These are phyloP conservation scores for Amblyjoppa fuscipennis DNA, from an alignment of 2,888 invertebrate species.

Conservation along the genomic window DNA sequence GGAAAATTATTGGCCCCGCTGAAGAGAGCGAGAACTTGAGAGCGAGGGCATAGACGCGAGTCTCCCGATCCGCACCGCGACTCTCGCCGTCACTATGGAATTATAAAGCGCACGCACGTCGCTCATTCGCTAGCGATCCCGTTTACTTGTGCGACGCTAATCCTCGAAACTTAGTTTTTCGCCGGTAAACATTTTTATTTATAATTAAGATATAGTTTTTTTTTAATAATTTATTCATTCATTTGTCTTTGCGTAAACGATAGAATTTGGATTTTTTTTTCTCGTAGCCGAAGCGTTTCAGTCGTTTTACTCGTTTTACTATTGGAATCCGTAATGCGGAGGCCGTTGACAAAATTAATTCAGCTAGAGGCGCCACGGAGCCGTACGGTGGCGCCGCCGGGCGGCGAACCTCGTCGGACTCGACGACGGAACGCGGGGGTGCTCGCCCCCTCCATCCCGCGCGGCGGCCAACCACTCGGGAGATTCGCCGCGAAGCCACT, in stretches of 20 bases:
- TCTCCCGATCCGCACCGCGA: background rate
- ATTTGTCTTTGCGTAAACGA: background rate
- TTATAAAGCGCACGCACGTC: background rate
- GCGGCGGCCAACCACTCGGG: conserved; percentile 66
- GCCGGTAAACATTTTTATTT: background rate
- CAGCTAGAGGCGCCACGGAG: conserved; percentile 67
- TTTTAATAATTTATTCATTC: background rate
- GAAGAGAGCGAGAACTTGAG: background rate
- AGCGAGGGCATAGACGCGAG: background rate
- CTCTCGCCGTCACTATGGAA: background rate
- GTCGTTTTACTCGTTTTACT: background rate
- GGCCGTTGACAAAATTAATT: conserved; percentile 62
- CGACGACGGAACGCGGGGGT: conserved; percentile 79
- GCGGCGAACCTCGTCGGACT: conserved; percentile 72
- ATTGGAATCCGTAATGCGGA: conserved; percentile 16
- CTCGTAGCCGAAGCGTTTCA: background rate
- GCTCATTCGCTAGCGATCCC: background rate
- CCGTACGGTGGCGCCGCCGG: conserved; percentile 83
- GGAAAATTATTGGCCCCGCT: conserved; percentile 78
- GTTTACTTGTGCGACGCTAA: background rate
- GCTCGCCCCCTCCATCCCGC: conserved; percentile 74
- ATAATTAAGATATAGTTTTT: background rate
- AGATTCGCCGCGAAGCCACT: conserved; percentile 72
- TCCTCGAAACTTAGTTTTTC: background rate
- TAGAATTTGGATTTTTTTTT: background rate